Percentiles rank a stretch among this genome's conserved stretches.
Evolutionary conservation across 2,888 invertebrate genomes (phyloP).

Genomic region (Cataglyphis rosenhaueri): DNA sequence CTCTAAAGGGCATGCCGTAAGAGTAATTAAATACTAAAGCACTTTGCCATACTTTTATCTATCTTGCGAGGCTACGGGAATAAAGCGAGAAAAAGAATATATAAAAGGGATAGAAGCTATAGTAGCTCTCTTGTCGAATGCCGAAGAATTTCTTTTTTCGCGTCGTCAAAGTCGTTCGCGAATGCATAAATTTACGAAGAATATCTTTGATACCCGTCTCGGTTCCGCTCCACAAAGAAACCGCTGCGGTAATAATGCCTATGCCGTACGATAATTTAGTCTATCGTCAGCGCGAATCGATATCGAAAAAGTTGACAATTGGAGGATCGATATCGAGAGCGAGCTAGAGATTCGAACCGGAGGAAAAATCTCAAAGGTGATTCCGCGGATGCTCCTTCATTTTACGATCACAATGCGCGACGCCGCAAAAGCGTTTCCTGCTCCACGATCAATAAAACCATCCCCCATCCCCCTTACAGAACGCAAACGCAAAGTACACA

Average conservation of each 20-base stretch:
- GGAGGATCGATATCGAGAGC: background rate
- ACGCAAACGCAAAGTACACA: conserved; percentile 76
- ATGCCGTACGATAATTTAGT: background rate
- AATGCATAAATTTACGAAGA: background rate
- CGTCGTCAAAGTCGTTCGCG: background rate
- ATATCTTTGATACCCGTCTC: background rate
- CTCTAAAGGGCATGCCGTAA: conserved; percentile 26
- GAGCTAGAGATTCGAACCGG: background rate
- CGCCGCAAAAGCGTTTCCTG: conserved; percentile 73
- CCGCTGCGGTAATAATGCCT: background rate
- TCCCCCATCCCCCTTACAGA: conserved; percentile 70
- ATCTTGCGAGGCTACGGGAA: background rate
- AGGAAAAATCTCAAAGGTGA: conserved; percentile 31
- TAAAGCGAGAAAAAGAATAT: background rate
- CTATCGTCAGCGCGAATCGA: background rate
- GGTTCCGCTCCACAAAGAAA: background rate
- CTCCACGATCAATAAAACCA: conserved; percentile 77
- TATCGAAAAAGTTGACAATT: background rate
- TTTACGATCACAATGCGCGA: conserved; percentile 67
- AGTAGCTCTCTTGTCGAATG: background rate
- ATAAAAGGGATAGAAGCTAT: background rate
- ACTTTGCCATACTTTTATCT: background rate
- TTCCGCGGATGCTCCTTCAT: conserved; percentile 36
- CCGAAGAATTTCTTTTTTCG: background rate
- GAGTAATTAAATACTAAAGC: conserved; percentile 21